Conservation (phyloP, 2,888 invertebrate species). For the Tachystola acroxantha region DNA sequence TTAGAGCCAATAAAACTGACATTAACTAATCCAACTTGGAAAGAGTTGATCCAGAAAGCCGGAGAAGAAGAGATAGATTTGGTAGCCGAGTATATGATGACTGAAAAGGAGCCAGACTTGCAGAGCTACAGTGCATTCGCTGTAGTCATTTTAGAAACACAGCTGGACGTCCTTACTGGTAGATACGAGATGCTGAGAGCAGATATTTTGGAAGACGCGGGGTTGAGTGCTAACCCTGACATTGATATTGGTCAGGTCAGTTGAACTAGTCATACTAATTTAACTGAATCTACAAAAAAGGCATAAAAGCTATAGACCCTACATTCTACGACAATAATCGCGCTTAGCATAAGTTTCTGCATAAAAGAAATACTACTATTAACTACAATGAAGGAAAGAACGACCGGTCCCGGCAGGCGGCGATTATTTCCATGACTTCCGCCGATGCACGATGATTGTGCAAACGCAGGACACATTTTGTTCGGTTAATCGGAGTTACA, state of each 20-base stretch:
- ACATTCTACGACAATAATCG: too few species aligned
- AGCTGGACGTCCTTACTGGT: conserved; percentile 85
- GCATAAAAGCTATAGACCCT: too few species aligned
- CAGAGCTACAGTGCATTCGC: conserved; percentile 78
- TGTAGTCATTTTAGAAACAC: conserved; percentile 79
- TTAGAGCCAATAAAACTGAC: conserved; percentile 74
- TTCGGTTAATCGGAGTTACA: too few species aligned
- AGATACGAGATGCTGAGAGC: conserved; percentile 78
- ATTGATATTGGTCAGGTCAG: conserved; percentile 82
- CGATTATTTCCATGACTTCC: too few species aligned
- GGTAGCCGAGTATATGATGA: conserved; percentile 79
- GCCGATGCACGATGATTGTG: too few species aligned
- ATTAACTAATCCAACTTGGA: conserved; percentile 75
- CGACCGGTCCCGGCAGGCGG: too few species aligned
- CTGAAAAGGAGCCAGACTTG: conserved; percentile 66
- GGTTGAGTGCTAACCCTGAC: conserved; percentile 81
- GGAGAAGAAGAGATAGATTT: conserved; percentile 75
- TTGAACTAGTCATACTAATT: neutral
- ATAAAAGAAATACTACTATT: too few species aligned
- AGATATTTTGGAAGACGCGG: conserved; percentile 83
- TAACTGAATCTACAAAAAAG: too few species aligned
- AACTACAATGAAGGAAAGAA: too few species aligned
- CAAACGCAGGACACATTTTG: too few species aligned
- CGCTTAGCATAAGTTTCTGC: too few species aligned
- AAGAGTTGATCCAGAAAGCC: conserved; percentile 76